Base-by-base conservation (phyloP, 2,888 invertebrate genomes). In the Cephus nigrinus region DNA sequence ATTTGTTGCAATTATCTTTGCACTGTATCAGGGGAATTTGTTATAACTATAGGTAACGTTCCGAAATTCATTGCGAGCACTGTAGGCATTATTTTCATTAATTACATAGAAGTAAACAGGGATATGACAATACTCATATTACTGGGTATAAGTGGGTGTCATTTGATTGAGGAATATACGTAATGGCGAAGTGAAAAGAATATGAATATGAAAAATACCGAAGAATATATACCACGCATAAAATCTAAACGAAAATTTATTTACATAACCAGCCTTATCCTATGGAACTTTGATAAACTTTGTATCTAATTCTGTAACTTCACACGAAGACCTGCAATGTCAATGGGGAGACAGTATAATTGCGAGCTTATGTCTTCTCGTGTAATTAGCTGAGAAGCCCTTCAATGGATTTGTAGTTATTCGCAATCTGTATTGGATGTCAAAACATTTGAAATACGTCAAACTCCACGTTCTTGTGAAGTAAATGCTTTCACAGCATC, bases 321-420 rank as follows among this genome's bases (percentile, higher is more conserved):
- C 11, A 12, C 73, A 75, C 75, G 85, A 85, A 85, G 84, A 84
- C 85, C 80, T 75, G 78, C 81, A 82, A 78, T 83, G 78, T 76
- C 75, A 73, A 0, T 9, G 23, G 55, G 55, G 23, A 55, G 9
- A 55, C 23, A 55, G 2, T 23, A 55, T 55, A 23, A 23, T 55
- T 55, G 55, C 55, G 9, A 11, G 31, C 11, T 30, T 35, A 23
- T 74, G 33, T 34, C 30, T 32, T 33, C 74, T 32, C 73, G 4
- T 77, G 69, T 84, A 86, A 86, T 86, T 85, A 84, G 84, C 84
- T 84, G 79, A 85, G 86, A 86, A 86, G 85, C 85, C 85, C 85
- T 77, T 78, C 76, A 73, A 76, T 77, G 76, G 9, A 55, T 23
- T 55, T 23, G 55, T 55, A 55, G 55, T 9, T 9, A 55, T 23